Evolutionary conservation across 1,140 invertebrate genomes (phyloP), one percentile per base, ranked within the genome.

Genomic region (Eulimnadia texana): DNA sequence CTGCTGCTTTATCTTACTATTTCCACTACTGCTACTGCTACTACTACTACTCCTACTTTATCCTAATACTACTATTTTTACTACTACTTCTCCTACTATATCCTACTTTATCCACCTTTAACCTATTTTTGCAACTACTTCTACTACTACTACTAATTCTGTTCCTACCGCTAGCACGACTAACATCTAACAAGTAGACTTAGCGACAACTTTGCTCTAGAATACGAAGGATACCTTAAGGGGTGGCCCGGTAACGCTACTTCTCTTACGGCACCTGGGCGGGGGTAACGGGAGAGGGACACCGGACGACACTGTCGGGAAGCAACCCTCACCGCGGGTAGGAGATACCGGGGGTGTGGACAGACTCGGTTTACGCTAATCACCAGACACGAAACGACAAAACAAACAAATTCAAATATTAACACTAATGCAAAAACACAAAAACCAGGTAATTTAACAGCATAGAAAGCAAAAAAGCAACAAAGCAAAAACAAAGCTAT

Each of bases 391-490:
- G 64, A 64, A 56, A 50, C 70, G 64, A 69, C 66, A 66, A 60
- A 50, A 49, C 23, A 50, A 58, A 60, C 47, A n/a, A 60, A 50
- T 27, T 10, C 11, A 49, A 2, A 69, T 72, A 67, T 69, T 67
- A 68, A 68, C 69, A 64, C 68, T 70, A 67, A 69, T 70, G 67
- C 72, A 78, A 78, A 22, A 52, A 28, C 16, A 67, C 29, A 65
- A 63, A 50, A 23, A 33, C 28, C 16, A 58, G 22, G 24, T 16
- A 3, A n/a, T n/a, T n/a, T n/a, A n/a, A n/a, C n/a, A n/a, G n/a
- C n/a, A 28, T 13, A 19, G 19, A n/a, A 58, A 22, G n/a, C 25
- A 23, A 57, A 23, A 56, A 33, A 57, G 22, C 24, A 19, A 50
- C 54, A 20, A 64, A 29, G 6, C 51, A 19, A n/a, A 64, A 52